Base-by-base conservation (phyloP, 2,113 vertebrate species). In the Sinocyclocheilus rhinocerous region DNA sequence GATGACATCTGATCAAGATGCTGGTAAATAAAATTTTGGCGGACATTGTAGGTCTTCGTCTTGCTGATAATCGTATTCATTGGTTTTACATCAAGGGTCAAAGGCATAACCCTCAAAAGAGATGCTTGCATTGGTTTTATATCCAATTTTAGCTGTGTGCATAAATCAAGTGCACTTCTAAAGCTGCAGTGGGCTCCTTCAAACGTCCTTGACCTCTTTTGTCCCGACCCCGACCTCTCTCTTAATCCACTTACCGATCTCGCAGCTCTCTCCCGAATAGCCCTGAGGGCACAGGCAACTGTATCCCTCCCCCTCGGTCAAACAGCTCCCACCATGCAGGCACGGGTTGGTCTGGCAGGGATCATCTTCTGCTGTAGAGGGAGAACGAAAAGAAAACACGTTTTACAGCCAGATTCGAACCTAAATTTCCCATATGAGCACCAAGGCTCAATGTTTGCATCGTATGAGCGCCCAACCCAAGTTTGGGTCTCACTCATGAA, bases 211-310 rank as follows among this genome's bases (percentile, higher is more conserved):
- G 88, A 89, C 87, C 92, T 85, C 72, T 52, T 82, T 50, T 70
- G 82, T 73, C 69, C 57, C 65, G 6, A 83, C 78, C 85, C 26
- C 86, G 85, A 91, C 90, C 89, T 55, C 50, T 24, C 39, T 85
- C 26, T 76, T 73, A 50, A 63, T 33, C 36, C 39, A 93, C 97
- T 96, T 93, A 98, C 98, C 98, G 2, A 99, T 98, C 93, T 99
- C 98, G 4, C 98, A 99, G 95, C 97, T 99, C 93, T 99, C 97
- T 61, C 98, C 98, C 0, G 96, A 94, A 92, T 96, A 99, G 16
- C 98, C 98, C 84, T 93, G 95, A 45, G 93, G 94, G 77, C 98
- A 99, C 93, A 94, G 94, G 91, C 98, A 99, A 95, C 97, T 95
- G 2, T 97, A 97, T 87, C 96, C 83, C 29, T 95, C 94, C 6